A percentile compares a stretch with the other conserved stretches of the same genome.
These are phyloP conservation scores for Conchocele bisecta DNA, from an alignment of 2,888 invertebrate species.

Conservation along the genomic window DNA sequence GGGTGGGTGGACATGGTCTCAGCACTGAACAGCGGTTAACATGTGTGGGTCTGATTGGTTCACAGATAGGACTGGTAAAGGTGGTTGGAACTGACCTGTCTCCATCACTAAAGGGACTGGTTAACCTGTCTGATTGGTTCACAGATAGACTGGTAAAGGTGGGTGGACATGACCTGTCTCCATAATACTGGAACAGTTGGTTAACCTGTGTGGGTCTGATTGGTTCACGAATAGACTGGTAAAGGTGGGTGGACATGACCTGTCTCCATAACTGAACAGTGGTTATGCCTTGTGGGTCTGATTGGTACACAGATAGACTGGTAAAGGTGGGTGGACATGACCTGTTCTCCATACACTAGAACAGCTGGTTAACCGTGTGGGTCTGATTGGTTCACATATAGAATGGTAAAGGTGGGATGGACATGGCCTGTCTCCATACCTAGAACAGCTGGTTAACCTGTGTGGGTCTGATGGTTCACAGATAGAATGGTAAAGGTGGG, in stretches of 20 bases:
- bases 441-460: neutral
- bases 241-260: neutral
- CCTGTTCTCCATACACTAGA: neutral
- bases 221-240: conserved; percentile 88
- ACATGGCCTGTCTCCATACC: neutral
- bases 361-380: neutral
- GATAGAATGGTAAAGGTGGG: neutral
- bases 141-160: conserved; percentile 90
- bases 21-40: too few relatives aligned
- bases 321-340: neutral
- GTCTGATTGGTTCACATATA: neutral
- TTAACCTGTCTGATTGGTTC: conserved; percentile 94
- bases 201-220: conserved; percentile 93
- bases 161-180: conserved; percentile 92
- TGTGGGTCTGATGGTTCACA: neutral
- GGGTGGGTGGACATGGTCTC: too few relatives aligned
- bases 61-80: conserved; percentile 89
- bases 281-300: too few relatives aligned
- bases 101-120: conserved; percentile 91
- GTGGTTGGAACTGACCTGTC: conserved; percentile 92
- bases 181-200: conserved; percentile 91
- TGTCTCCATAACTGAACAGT: too few relatives aligned
- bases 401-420: too few relatives aligned
- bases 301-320: too few relatives aligned
- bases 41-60: conserved; percentile 96